phyloP scores from a whole-genome alignment of 2,113 vertebrate genomes.

The Gulo gulo region DNA sequence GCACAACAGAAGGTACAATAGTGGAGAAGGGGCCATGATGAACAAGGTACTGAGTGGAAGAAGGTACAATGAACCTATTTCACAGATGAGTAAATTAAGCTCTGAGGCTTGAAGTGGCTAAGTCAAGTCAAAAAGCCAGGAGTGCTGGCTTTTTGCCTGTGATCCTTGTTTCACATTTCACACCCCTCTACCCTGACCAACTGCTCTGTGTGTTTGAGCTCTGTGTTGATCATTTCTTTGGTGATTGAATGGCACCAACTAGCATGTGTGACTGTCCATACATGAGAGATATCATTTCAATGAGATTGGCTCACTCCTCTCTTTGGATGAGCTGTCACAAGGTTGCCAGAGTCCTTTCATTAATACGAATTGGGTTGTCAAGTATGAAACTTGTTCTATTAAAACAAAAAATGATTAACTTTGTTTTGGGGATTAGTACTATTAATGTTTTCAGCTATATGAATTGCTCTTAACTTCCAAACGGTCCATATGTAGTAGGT shows the following conservation, averaged over 20 bases:
- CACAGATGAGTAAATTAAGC: neutral
- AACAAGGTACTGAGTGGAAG: neutral
- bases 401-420: neutral
- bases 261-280: too few species aligned
- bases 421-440: neutral
- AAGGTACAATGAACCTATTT: neutral
- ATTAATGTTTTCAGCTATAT: accelerated
- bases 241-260: accelerated
- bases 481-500: accelerated
- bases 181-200: accelerated
- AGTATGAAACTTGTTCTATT: too few species aligned
- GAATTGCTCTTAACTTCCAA: neutral
- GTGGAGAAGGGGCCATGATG: too few species aligned
- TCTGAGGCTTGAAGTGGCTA: neutral
- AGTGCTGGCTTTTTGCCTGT: accelerated
- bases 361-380: neutral
- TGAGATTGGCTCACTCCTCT: neutral
- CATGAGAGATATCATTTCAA: accelerated
- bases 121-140: neutral
- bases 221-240: accelerated
- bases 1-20: accelerated
- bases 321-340: neutral
- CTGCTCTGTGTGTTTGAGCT: too few species aligned
- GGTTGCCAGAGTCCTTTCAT: neutral
- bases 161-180: accelerated